Conservation (phyloP, 1,140 invertebrate species). For the Cryptotermes secundus region DNA sequence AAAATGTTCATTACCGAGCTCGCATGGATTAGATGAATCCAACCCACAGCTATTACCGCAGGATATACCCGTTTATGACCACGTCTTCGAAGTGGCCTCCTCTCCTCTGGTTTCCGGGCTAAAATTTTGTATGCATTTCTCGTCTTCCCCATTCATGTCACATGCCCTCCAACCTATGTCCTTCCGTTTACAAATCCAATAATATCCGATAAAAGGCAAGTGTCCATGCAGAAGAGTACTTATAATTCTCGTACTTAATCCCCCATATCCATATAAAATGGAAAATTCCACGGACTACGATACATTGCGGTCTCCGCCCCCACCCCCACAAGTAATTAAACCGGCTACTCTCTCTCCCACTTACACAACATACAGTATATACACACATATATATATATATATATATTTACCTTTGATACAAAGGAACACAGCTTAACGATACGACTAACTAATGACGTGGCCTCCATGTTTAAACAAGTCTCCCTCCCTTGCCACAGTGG, state of each 20-base stretch:
- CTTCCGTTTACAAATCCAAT: neutral
- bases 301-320: neutral
- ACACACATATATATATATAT: neutral
- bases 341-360: neutral
- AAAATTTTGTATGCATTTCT: too few species aligned
- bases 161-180: too few species aligned
- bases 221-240: neutral
- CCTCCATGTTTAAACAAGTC: neutral
- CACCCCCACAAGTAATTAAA: neutral
- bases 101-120: too few species aligned
- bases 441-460: neutral
- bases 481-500: neutral
- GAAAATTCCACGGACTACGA: neutral
- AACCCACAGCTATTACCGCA: too few species aligned
- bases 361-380: neutral
- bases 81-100: too few species aligned
- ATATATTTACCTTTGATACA: neutral
- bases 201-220: too few species aligned
- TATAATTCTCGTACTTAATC: too few species aligned
- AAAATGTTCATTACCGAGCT: too few species aligned
- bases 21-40: too few species aligned
- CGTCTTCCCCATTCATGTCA: too few species aligned
- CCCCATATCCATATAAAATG: too few species aligned
- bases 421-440: slow-evolving; percentile 1
- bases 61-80: too few species aligned